These are phyloP conservation scores for Psilanteris sp. DNA, from an alignment of 1,140 invertebrate genomes.

Conservation along the genomic window DNA sequence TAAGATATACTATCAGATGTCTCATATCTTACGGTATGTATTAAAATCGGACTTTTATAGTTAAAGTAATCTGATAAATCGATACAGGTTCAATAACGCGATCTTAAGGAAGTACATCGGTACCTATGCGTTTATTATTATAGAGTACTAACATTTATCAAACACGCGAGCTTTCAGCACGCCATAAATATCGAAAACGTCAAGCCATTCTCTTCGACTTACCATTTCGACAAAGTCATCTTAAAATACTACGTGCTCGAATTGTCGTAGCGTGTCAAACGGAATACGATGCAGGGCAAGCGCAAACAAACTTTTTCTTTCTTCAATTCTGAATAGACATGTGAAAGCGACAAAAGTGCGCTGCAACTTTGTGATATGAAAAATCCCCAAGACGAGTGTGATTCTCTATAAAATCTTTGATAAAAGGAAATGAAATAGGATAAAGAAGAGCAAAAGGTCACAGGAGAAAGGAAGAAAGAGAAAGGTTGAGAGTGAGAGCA, in stretches of 20 bases:
- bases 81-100: slow-evolving; percentile 27
- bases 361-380: slow-evolving; percentile 39
- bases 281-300: slow-evolving; percentile 40
- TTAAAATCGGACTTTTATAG: slow-evolving; percentile 21
- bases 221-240: slow-evolving; percentile 49
- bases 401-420: slow-evolving; percentile 51
- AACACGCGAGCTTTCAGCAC: slow-evolving; percentile 45
- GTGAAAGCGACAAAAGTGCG: slow-evolving; percentile 4
- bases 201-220: slow-evolving; percentile 41
- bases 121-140: slow-evolving; percentile 49
- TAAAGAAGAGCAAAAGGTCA: slow-evolving; percentile 25
- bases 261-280: slow-evolving; percentile 56
- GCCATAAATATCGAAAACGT: slow-evolving; percentile 49
- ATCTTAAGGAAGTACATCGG: slow-evolving; percentile 36
- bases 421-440: slow-evolving; percentile 22
- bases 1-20: too few species aligned
- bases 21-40: too few species aligned
- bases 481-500: slow-evolving; percentile 25
- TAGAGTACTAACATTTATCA: slow-evolving; percentile 54
- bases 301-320: slow-evolving; percentile 51
- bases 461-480: slow-evolving; percentile 7
- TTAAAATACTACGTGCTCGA: slow-evolving; percentile 48
- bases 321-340: slow-evolving; percentile 17
- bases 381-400: slow-evolving; percentile 42
- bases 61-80: slow-evolving; percentile 37